Evolutionary conservation across 2,113 vertebrate species (phyloP).

Genomic region (Pachycephala philippinensis): DNA sequence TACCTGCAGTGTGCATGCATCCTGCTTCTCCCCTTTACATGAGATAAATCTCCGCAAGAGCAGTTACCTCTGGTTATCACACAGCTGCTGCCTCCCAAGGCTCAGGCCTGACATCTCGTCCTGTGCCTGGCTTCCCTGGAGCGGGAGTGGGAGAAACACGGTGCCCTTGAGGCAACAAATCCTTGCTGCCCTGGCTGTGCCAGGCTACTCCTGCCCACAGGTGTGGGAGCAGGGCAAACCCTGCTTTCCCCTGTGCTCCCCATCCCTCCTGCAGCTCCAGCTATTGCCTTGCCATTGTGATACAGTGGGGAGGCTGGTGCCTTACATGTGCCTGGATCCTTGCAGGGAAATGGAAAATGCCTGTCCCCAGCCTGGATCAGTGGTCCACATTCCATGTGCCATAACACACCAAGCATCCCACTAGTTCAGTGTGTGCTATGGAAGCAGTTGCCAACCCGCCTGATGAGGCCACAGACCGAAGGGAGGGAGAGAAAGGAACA

Average conservation of each 20-base stretch:
- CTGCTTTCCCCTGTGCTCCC: not conserved
- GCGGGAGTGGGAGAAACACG: accelerated
- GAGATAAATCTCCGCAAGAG: not conserved
- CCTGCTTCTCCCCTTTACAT: not conserved
- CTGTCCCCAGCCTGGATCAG: not conserved
- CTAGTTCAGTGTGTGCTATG: accelerated
- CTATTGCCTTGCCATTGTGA: not conserved
- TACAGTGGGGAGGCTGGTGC: not conserved
- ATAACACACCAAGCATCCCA: not conserved
- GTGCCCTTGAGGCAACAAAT: not conserved
- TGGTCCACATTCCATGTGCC: accelerated
- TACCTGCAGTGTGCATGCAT: not conserved
- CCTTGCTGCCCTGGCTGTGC: not conserved
- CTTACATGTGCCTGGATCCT: not conserved
- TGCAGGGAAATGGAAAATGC: not conserved
- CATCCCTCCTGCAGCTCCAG: not conserved
- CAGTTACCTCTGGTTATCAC: not conserved
- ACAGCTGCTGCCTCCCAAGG: not conserved
- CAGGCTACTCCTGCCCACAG: not conserved
- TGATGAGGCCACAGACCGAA: accelerated
- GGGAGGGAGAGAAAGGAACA: not conserved
- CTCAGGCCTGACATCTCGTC: not conserved
- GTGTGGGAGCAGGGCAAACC: not conserved
- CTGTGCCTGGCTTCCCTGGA: not conserved
- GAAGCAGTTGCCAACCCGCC: not conserved